phyloP scores from a whole-genome alignment of 2,888 invertebrate species.

The Andrena bucephala region DNA sequence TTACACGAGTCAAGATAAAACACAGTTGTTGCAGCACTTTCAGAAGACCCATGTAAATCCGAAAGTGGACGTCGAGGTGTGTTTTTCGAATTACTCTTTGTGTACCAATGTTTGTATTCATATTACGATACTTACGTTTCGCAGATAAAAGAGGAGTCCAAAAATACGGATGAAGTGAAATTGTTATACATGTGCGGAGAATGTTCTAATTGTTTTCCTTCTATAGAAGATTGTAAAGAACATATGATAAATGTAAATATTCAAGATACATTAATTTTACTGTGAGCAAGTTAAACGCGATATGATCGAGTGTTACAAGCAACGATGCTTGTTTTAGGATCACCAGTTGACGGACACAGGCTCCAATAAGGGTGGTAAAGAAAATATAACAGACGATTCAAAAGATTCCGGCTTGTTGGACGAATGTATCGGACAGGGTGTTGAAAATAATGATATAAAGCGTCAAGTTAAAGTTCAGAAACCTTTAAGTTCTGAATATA shows the following conservation, averaged over 20 bases:
- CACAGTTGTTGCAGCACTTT: conserved; percentile 83
- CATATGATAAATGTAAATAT: conserved; percentile 86
- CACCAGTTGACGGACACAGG: conserved; percentile 76
- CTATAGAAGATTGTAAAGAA: conserved; percentile 85
- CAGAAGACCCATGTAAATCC: conserved; percentile 78
- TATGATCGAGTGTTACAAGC: conserved; percentile 5
- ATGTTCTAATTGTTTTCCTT: conserved; percentile 85
- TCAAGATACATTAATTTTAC: conserved; percentile 41
- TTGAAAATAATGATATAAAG: conserved; percentile 57
- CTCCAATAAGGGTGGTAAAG: conserved; percentile 62
- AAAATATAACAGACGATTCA: conserved; percentile 57
- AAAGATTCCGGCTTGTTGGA: conserved; percentile 54
- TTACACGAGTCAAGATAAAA: conserved; percentile 85
- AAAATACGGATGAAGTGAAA: conserved; percentile 75
- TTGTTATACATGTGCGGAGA: conserved; percentile 86
- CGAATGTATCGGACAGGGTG: conserved; percentile 48
- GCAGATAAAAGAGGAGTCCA: conserved; percentile 63
- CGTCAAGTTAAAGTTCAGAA: conserved; percentile 70
- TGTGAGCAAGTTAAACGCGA: conserved; percentile 23
- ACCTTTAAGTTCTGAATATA: conserved; percentile 69
- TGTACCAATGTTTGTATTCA: background rate
- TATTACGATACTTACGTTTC: conserved; percentile 29
- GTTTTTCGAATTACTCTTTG: background rate
- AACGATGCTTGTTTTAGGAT: conserved; percentile 69
- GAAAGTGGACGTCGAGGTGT: conserved; percentile 66